Evolutionary conservation across 1,140 invertebrate species (phyloP).

Genomic region (Caenorhabditis inopinata): DNA sequence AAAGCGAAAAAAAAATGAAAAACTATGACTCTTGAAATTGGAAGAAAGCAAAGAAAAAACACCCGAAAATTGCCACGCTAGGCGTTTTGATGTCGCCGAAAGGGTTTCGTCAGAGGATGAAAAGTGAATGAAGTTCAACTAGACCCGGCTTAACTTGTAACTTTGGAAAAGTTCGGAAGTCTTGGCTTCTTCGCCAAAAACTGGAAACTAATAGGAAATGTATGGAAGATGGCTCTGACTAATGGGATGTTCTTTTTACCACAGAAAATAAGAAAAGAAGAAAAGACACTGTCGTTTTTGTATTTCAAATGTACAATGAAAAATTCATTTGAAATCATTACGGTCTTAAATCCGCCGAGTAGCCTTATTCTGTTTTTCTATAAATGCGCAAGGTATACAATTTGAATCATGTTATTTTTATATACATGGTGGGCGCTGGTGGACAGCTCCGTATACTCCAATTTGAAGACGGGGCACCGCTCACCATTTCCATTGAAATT

Average conservation of each 20-base stretch:
- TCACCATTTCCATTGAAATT: not conserved
- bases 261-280: too few species aligned
- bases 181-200: not conserved
- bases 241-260: conserved; percentile 11
- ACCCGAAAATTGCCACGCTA: conserved; percentile 15
- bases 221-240: not conserved
- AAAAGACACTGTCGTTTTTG: not conserved
- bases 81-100: conserved; percentile 28
- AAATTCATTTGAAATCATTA: too few species aligned
- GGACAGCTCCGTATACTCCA: not conserved
- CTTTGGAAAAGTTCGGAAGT: not conserved
- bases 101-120: not conserved
- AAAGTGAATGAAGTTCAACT: conserved; percentile 1
- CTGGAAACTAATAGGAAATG: not conserved
- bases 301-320: too few species aligned
- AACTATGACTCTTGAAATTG: not conserved
- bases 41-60: not conserved
- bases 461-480: conserved; percentile 19
- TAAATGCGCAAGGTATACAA: not conserved
- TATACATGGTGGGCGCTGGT: conserved; percentile 9
- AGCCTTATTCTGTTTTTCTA: too few species aligned
- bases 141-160: not conserved
- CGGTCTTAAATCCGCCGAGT: too few species aligned
- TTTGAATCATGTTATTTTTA: conserved; percentile 30
- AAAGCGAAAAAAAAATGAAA: not conserved